phyloP scores from a whole-genome alignment of 2,888 invertebrate genomes.

The Candidula unifasciata region DNA sequence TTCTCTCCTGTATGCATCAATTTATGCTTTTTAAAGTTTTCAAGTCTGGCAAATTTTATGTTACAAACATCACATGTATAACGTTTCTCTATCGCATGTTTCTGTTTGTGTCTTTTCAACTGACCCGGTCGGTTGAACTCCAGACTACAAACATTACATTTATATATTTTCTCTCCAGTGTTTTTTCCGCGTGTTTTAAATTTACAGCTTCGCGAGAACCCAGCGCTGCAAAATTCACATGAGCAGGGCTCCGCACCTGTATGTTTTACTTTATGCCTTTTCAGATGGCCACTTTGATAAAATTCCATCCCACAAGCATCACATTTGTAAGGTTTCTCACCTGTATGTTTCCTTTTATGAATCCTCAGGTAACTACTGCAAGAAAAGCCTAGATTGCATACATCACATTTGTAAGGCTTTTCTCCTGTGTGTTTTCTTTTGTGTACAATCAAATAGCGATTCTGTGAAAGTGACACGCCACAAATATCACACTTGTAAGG shows the following conservation, averaged over 20 bases:
- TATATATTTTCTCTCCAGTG: neutral
- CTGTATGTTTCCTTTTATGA: conserved; percentile 30
- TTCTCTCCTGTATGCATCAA: conserved; percentile 27
- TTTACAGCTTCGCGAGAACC: conserved; percentile 3
- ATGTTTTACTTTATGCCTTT: conserved; percentile 22
- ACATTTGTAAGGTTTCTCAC: conserved; percentile 32
- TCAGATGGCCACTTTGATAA: conserved; percentile 23
- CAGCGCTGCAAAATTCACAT: conserved; percentile 12
- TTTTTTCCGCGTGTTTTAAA: neutral
- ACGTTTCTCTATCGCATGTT: conserved; percentile 27
- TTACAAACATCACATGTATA: conserved; percentile 23
- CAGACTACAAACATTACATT: neutral
- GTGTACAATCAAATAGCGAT: conserved; percentile 24
- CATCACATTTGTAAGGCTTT: conserved; percentile 23
- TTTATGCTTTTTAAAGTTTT: conserved; percentile 22
- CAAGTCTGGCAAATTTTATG: neutral
- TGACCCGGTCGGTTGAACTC: neutral
- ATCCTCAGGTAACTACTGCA: neutral
- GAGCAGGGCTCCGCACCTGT: neutral
- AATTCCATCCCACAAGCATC: conserved; percentile 26
- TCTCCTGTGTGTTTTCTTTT: conserved; percentile 26
- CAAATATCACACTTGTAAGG: conserved; percentile 35
- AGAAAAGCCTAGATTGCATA: conserved; percentile 4
- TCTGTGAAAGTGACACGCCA: conserved; percentile 17
- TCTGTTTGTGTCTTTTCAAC: neutral